Evolutionary conservation across 2,797 vertebrate genomes (phyloP), one percentile per base, ranked within the genome.

Genomic region (Trichosurus vulpecula): DNA sequence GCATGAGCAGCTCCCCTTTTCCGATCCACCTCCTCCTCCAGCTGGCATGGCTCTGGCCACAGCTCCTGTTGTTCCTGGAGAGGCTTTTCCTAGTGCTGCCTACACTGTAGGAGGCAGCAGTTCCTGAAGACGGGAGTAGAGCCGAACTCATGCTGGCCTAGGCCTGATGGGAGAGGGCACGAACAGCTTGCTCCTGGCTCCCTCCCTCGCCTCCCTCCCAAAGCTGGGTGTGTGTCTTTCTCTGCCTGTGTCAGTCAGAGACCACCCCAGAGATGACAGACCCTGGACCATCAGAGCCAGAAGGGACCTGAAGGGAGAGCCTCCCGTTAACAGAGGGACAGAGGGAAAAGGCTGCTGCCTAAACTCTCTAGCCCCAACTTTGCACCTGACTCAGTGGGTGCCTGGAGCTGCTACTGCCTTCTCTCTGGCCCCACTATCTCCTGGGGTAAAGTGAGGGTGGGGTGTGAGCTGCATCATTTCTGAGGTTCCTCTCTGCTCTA

Each of bases 231-330:
- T 52, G 87, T 30, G 35, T 93, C 29, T 16, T 92, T 66, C 30
- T 12, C 22, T 35, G 47, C 81, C 92, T 90, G 58, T 35, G 58
- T 35, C 58, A 58, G 91, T 56, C 92, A 14, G 52, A 57, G 94
- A 56, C 92, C 61, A 94, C 89, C 87, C 74, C 11, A 25, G 91
- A 94, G 93, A 55, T 89, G 74, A 56, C 25, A 90, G 92, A 87
- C 55, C 16, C 30, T 0, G 47, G 10, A 22, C 6, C 35, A 58
- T 35, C 52, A 56, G 41, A 3, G 13, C 92, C 91, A 53, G 52
- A 92, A 74, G 94, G 74, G 66, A 8, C n/a, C 66, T 74, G 13
- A 22, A 35, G n/a, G 66, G 66, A 47, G n/a, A 9, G 19, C 19
- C 19, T 81, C n/a, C 41, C 22, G 57, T 54, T 55, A 54, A 92